These are phyloP conservation scores for Atethmia centrago DNA, from an alignment of 2,888 invertebrate species.

Conservation along the genomic window DNA sequence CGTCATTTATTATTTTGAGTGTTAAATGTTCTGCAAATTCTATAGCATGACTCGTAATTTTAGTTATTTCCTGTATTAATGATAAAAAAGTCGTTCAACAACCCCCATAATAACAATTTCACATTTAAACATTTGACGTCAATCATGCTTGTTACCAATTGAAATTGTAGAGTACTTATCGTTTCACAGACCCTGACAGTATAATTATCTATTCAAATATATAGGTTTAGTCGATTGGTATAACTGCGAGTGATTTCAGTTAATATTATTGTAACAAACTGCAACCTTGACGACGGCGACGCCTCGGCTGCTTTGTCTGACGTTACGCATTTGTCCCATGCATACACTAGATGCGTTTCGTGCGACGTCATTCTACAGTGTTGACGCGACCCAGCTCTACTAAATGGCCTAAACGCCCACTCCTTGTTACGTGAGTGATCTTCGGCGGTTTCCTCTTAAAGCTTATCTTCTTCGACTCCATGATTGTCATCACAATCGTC, in stretches of 20 bases:
- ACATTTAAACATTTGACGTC: constrained; percentile 48
- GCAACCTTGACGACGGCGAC: constrained; percentile 76
- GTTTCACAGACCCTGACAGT: constrained; percentile 39
- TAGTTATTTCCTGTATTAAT: constrained; percentile 30
- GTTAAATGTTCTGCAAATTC: constrained; percentile 30
- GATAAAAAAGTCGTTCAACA: constrained; percentile 29
- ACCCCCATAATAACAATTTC: constrained; percentile 25
- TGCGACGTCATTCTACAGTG: constrained; percentile 78
- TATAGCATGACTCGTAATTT: constrained; percentile 14
- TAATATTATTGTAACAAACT: constrained; percentile 69
- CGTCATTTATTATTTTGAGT: constrained; percentile 26
- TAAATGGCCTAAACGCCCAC: constrained; percentile 85
- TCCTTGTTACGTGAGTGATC: constrained; percentile 75
- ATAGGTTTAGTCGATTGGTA: constrained; percentile 31
- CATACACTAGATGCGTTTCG: constrained; percentile 74
- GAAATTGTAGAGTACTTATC: constrained; percentile 24
- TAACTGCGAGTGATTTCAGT: constrained; percentile 53
- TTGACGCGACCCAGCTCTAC: constrained; percentile 77
- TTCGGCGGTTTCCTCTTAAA: constrained; percentile 73
- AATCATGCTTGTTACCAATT: constrained; percentile 56
- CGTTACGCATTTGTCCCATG: constrained; percentile 75
- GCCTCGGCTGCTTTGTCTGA: constrained; percentile 75
- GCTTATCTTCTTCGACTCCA: constrained; percentile 73
- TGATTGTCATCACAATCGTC: constrained; percentile 79
- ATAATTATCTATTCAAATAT: constrained; percentile 13